Base-by-base conservation (phyloP, 2,888 invertebrate species). In the Cyclophora albipunctata region DNA sequence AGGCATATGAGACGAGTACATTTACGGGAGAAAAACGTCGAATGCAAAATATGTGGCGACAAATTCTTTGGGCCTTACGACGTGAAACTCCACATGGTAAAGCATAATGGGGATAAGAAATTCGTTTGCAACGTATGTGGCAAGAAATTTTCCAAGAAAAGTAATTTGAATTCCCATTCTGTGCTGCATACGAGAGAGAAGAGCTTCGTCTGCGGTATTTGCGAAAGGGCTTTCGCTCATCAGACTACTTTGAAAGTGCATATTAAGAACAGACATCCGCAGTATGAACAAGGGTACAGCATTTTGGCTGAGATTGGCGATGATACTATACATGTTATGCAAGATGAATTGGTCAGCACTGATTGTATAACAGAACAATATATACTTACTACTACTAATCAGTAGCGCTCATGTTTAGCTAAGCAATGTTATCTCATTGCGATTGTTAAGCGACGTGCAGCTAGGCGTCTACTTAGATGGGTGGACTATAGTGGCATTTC, bases 1-100 rank as follows among this genome's bases (percentile, higher is more conserved):
- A 78, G 91, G 44, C 91, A 91, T 51, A 90, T 91, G 91, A 84
- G 91, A 45, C 79, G 90, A 0, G 91, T 91, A 0, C 91, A 91
- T 62, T 76, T 91, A 3, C 65, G 81, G 47, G 86, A 88, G 55
- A 85, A 84, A 48, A 87, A 88, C 46, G 85, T 85, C 0, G 82
- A 86, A 55, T 88, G 88, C 46, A 83, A 83, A 45, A 73, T 87
- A 0, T 88, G 88, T 44, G 86, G 84, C 0, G 86, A 86, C 46
- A 82, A 81, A 51, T 88, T 88, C 58, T 88, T 87, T 41, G 79
- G 84, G 0, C 70, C 83, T 0, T 86, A 86, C 51, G 86, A 88
- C 45, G 77, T 88, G 0, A 88, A 86, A 52, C 51, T 85, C 0
- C 91, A 91, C 59, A 88, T 89, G 80, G 73, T 83, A 3, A 88